Evolutionary conservation across 2,113 vertebrate species (phyloP), one percentile per base, ranked within the genome.

Genomic region (Gopherus evgoodei): DNA sequence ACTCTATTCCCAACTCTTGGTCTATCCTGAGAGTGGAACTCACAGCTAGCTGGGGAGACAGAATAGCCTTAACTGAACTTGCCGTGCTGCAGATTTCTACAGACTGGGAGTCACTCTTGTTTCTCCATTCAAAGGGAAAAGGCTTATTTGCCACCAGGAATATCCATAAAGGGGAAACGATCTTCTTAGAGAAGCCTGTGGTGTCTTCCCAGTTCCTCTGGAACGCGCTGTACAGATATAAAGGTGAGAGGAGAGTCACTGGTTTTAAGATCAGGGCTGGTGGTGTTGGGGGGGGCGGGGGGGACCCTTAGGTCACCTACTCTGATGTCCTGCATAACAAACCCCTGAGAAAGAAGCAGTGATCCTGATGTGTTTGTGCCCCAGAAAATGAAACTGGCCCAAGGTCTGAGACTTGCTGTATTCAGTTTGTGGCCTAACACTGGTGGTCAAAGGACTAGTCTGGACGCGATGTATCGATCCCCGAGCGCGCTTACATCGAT

Each of bases 181-280:
- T 99, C 76, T 99, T 99, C 52, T 91, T 98, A 42, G 99, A 99
- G 97, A 98, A 97, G 69, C 99, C 99, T 2, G 98, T 99, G 72
- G 99, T 99, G 91, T 98, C 99, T 0, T 98, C 99, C 0, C 99
- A 99, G 97, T 99, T 99, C 98, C 98, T 99, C 94, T 99, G 99
- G 99, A 99, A 99, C 88, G 98, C 99, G 12, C 97, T 99, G 95
- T 99, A 99, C 97, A 99, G 98, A 96, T 99, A 99, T 96, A 98
- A 98, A 99, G 99, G 99, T 99, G 93, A 98, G 98, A 5, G 25
- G 84, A 13, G 11, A 10, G 16, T 81, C 44, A 29, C 13, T 57
- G 24, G 27, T 8, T 31, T 42, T 57, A 16, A 25, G 25, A 8
- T 3, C 8, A 6, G 47, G 47, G 47, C 11, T 49, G 47, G 47